Evolutionary conservation across 37 sponge, comb jelly and placozoan genomes (phyloP), one percentile per base, ranked within the genome.

Genomic region (Ianthella basta): DNA sequence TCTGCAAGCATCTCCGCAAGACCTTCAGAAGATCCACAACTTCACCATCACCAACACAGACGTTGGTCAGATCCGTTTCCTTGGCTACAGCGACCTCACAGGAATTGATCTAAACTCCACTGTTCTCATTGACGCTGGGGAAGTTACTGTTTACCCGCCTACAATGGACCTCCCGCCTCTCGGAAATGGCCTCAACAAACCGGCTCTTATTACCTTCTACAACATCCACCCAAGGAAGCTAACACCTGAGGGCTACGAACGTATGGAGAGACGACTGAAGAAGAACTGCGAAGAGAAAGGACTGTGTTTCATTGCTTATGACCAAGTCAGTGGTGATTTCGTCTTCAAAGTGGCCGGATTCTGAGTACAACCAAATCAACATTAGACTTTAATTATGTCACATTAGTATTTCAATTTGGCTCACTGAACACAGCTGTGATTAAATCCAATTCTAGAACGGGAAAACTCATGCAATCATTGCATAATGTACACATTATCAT

Each of bases 121-220:
- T 14, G 80, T 86, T 25, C 35, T 60, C 6, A 86, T 86, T 86
- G 80, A 80, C 38, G 39, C 35, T 41, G 78, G 78, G 5, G 78
- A 75, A 12, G 78, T 75, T 16, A 75, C 78, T 3, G 78, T 75
- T 0, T 75, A 75, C 37, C 78, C 78, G 40, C n/a, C 78, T 13
- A 44, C 44, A 23, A 75, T 75, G 54, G 20, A 39, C 15, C 44
- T 75, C 53, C 78, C 78, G 24, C 44, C 44, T 19, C 54, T n/a
- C 25, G 78, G 78, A 44, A n/a, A 24, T 53, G 78, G 78, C 40
- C 53, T 72, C 37, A 86, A 86, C 40, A 56, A 63, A 29, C 86
- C 86, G 16, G 68, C 86, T 5, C 63, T 68, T 16, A 55, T 86
- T 19, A 79, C 55, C 69, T 86, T 86, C 57, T 38, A 86, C 15